Percentiles rank a stretch among this genome's conserved stretches.
These are phyloP conservation scores for Gymnothorax reevesii DNA, from an alignment of 2,797 vertebrate genomes.

Conservation along the genomic window DNA sequence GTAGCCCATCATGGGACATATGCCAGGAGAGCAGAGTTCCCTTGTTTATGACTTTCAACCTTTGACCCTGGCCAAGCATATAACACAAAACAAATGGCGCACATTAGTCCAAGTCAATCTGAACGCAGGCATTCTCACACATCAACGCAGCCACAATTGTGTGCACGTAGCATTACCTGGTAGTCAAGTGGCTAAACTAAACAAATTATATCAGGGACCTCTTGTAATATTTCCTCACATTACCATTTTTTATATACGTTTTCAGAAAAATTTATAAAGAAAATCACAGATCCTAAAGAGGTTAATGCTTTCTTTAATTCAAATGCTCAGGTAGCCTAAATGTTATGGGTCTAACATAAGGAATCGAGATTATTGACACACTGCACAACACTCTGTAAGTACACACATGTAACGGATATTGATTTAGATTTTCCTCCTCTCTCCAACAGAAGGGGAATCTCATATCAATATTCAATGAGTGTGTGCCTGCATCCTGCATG, in stretches of 20 bases:
- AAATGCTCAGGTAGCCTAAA: background rate
- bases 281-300: background rate
- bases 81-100: background rate
- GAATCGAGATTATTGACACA: background rate
- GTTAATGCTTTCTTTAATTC: background rate
- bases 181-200: background rate
- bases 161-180: background rate
- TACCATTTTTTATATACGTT: background rate
- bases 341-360: background rate
- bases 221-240: background rate
- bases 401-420: background rate
- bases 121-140: background rate
- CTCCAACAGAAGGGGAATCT: background rate
- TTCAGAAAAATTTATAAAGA: background rate
- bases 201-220: background rate
- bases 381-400: background rate
- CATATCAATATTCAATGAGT: conserved; percentile 4
- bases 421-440: background rate
- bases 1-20: too few species aligned
- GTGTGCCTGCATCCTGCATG: background rate
- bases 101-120: background rate
- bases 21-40: too few species aligned
- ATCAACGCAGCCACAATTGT: background rate
- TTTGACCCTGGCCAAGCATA: background rate
- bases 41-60: too few species aligned